Conservation (phyloP, 2,797 vertebrate genomes). For the Enteromius unitaeniatus region DNA sequence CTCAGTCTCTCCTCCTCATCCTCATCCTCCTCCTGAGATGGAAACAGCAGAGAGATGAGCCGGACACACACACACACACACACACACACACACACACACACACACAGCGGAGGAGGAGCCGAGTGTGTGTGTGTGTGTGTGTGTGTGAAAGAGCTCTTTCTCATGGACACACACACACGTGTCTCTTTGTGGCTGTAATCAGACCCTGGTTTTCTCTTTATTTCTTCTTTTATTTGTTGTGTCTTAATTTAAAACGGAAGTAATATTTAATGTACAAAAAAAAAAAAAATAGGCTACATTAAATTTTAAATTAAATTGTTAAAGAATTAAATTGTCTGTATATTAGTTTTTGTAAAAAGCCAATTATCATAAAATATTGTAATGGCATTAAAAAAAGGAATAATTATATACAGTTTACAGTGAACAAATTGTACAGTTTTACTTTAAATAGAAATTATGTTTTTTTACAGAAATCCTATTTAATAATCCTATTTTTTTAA, state of each 20-base stretch:
- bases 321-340: too few species aligned
- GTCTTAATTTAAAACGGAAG: too few species aligned
- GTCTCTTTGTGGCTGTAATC: neutral
- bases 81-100: neutral
- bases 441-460: neutral
- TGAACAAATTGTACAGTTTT: too few species aligned
- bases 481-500: too few species aligned
- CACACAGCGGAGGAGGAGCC: constrained; percentile 7
- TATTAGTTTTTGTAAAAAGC: too few species aligned
- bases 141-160: constrained; percentile 15
- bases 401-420: too few species aligned
- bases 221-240: too few species aligned
- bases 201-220: neutral
- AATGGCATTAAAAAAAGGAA: too few species aligned
- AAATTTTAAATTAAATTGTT: too few species aligned
- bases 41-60: neutral
- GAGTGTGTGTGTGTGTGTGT: neutral
- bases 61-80: neutral
- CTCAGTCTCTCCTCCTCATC: constrained; percentile 70
- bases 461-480: neutral
- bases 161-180: neutral
- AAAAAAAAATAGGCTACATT: too few species aligned
- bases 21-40: constrained; percentile 55
- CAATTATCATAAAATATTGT: too few species aligned
- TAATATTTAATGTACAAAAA: too few species aligned